A percentile compares a stretch with the other conserved stretches of the same genome.
phyloP scores from a whole-genome alignment of 2,797 vertebrate species.

The Leuciscus waleckii region DNA sequence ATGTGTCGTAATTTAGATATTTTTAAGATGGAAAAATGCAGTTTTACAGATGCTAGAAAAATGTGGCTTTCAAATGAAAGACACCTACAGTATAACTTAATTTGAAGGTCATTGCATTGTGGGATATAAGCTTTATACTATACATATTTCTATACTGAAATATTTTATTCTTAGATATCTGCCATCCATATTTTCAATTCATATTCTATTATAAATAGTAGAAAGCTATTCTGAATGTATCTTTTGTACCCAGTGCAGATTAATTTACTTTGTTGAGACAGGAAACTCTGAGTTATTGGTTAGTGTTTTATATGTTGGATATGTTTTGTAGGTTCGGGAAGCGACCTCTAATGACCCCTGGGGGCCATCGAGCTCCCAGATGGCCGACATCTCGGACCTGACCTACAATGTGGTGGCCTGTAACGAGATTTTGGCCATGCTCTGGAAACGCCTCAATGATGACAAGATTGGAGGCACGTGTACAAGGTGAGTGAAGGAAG shows the following conservation, averaged over 20 bases:
- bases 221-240: background rate
- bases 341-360: slow-evolving; percentile 98
- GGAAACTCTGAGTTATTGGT: background rate
- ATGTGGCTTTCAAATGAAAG: too few relatives aligned
- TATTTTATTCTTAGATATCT: background rate
- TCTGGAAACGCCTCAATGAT: slow-evolving; percentile 95
- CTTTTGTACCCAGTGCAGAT: background rate
- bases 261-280: background rate
- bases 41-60: background rate
- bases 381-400: slow-evolving; percentile 95
- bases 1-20: background rate
- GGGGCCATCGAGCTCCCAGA: slow-evolving; percentile 96
- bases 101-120: background rate
- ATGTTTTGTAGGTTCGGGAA: slow-evolving; percentile 82
- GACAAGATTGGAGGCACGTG: slow-evolving; percentile 98
- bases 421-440: slow-evolving; percentile 99
- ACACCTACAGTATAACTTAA: background rate
- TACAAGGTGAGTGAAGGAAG: slow-evolving; percentile 84
- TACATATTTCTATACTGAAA: background rate
- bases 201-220: background rate
- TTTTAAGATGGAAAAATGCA: too few relatives aligned
- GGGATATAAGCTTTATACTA: background rate
- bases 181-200: background rate
- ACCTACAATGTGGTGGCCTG: slow-evolving; percentile 98
- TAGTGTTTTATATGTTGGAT: background rate